phyloP scores from a whole-genome alignment of 2,113 vertebrate genomes.

The Apistogramma diplotaenia region DNA sequence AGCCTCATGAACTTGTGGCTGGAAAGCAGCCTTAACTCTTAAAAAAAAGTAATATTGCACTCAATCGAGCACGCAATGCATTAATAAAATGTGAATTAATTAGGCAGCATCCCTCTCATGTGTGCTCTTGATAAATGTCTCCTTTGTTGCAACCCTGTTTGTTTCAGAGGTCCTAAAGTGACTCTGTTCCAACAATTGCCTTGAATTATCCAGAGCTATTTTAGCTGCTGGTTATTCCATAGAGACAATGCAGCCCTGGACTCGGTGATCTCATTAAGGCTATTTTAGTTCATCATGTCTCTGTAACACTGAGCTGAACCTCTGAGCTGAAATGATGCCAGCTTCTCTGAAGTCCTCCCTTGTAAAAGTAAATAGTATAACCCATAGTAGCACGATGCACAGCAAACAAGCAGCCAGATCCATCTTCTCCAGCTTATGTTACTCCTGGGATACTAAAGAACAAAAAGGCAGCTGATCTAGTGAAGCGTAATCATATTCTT shows the following conservation, averaged over 20 bases:
- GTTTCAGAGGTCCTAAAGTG: slow-evolving; percentile 40
- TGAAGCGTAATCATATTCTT: slow-evolving; percentile 58
- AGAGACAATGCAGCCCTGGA: slow-evolving; percentile 26
- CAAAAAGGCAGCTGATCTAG: slow-evolving; percentile 37
- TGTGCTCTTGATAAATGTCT: background rate
- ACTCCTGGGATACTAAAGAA: slow-evolving; percentile 52
- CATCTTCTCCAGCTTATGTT: slow-evolving; percentile 50
- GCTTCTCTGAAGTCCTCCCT: slow-evolving; percentile 29
- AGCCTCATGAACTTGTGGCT: background rate
- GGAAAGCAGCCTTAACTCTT: background rate
- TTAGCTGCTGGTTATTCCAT: slow-evolving; percentile 29
- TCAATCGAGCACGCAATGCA: background rate
- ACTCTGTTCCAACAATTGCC: slow-evolving; percentile 40
- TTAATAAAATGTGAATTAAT: background rate
- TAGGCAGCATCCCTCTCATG: background rate
- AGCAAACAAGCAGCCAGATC: slow-evolving; percentile 33
- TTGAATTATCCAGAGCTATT: slow-evolving; percentile 67
- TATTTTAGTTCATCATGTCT: slow-evolving; percentile 69
- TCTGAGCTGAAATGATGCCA: slow-evolving; percentile 13
- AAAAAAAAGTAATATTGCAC: background rate
- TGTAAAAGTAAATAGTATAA: slow-evolving; percentile 23
- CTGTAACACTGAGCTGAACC: slow-evolving; percentile 46
- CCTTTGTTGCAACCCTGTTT: slow-evolving; percentile 1
- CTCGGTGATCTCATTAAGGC: slow-evolving; percentile 60
- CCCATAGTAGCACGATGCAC: slow-evolving; percentile 11